A percentile compares a stretch with the other conserved stretches of the same genome.
Evolutionary conservation across 2,113 vertebrate species (phyloP).

Genomic region (Ariopsis seemanni): DNA sequence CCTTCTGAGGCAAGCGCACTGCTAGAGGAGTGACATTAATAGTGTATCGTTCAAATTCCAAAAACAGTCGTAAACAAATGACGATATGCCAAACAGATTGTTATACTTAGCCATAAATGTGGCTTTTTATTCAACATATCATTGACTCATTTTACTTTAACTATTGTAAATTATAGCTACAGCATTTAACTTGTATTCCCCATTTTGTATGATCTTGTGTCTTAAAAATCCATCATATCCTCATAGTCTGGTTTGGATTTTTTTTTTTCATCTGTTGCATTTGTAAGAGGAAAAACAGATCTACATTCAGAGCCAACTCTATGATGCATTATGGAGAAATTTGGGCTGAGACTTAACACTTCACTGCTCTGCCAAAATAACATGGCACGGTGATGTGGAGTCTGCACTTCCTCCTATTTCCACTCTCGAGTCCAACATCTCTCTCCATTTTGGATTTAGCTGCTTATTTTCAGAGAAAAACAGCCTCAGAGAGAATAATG

Average conservation of each 20-base stretch:
- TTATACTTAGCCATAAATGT: neutral
- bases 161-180: neutral
- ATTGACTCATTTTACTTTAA: neutral
- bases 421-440: constrained; percentile 35
- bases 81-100: neutral
- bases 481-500: constrained; percentile 16
- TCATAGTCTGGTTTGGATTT: neutral
- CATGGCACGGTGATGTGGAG: constrained; percentile 24
- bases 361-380: constrained; percentile 41
- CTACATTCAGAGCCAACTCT: constrained; percentile 25
- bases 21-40: neutral
- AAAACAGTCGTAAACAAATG: neutral
- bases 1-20: neutral
- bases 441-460: constrained; percentile 29
- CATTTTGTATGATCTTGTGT: neutral
- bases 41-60: neutral
- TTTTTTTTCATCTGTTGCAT: neutral
- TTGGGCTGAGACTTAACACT: constrained; percentile 13
- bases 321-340: constrained; percentile 34
- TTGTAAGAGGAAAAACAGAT: constrained; percentile 23
- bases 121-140: neutral
- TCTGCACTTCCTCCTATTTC: constrained; percentile 44
- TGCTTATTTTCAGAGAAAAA: constrained; percentile 30
- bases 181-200: neutral
- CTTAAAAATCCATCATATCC: neutral